Evolutionary conservation across 53 echinoderm and acorn worm species (phyloP), one percentile per base, ranked within the genome.

Genomic region (Actinopyga echinites): DNA sequence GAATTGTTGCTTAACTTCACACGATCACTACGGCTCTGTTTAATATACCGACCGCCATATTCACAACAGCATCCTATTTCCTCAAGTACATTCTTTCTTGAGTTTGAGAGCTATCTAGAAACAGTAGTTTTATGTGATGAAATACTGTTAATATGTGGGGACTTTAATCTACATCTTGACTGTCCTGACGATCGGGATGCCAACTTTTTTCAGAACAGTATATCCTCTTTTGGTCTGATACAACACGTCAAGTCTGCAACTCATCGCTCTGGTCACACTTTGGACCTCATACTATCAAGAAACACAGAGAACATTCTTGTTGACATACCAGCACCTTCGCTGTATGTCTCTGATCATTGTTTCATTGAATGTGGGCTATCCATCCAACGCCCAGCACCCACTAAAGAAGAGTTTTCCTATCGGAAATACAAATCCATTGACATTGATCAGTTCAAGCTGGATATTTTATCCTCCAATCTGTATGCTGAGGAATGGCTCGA

Each of bases 101-200:
- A 29, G 30, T 65, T 65, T 13, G 65, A 65, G 65, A 13, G 1
- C 30, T 9, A n/a, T 29, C 65, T 30, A 19, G 30, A 65, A 65
- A 65, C 65, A 65, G 26, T 28, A 28, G 65, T 65, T 65, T 29
- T 65, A 29, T 65, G 32, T 65, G 65, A 65, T 65, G 65, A 65
- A 8, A 25, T 10, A 65, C 65, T 29, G 26, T 8, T 65, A 30
- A 29, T 65, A 30, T 7, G 8, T 1, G 6, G 9, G 65, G 12
- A n/a, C 65, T 30, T 64, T 1, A 64, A 64, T 64, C 26, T 22
- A 25, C 26, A 30, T 64, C 26, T 64, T 64, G 65, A 9, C 65
- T 65, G 26, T 65, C 65, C 12, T 30, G 8, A 65, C 8, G 65
- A 65, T 65, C 30, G 65, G 25, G 65, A 8, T 29, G 65, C 65